These are phyloP conservation scores for Masnerella sp. DNA, from an alignment of 2,888 invertebrate genomes.

Conservation along the genomic window DNA sequence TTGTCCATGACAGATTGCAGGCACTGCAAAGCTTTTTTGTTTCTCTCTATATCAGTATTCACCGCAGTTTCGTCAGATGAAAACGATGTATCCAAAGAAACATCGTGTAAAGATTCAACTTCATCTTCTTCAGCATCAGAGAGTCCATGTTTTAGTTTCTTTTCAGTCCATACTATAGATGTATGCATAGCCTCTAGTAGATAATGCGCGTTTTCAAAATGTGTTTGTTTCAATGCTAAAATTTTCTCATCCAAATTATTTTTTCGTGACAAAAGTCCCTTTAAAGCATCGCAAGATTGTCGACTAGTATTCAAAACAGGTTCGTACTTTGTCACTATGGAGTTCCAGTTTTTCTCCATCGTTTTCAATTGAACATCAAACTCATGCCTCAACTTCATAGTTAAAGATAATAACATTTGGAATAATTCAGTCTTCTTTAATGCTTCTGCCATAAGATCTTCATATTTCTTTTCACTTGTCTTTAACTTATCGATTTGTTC, in stretches of 20 bases:
- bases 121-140: slow-evolving; percentile 12
- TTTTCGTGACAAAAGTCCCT: slow-evolving; percentile 4
- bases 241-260: slow-evolving; percentile 18
- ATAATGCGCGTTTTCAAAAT: slow-evolving; percentile 32
- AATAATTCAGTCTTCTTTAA: slow-evolving; percentile 56
- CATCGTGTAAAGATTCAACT: slow-evolving; percentile 18
- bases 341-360: slow-evolving; percentile 22
- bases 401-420: slow-evolving; percentile 48
- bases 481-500: slow-evolving; percentile 52
- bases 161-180: slow-evolving; percentile 36
- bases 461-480: slow-evolving; percentile 30
- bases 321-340: too few species aligned
- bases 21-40: slow-evolving; percentile 50
- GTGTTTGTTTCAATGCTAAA: slow-evolving; percentile 12
- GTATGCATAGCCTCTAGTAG: slow-evolving; percentile 36
- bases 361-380: slow-evolving; percentile 49
- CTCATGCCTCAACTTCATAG: slow-evolving; percentile 51
- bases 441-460: slow-evolving; percentile 22
- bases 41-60: slow-evolving; percentile 41
- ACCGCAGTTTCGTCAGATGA: slow-evolving; percentile 33
- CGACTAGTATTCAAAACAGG: not conserved
- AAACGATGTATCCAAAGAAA: slow-evolving; percentile 33
- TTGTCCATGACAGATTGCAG: slow-evolving; percentile 54
- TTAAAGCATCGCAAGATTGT: slow-evolving; percentile 6
- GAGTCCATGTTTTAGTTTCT: slow-evolving; percentile 30